A percentile compares a stretch with the other conserved stretches of the same genome.
These are phyloP conservation scores for Heliconius eleuchia DNA, from an alignment of 1,140 invertebrate genomes.

Conservation along the genomic window DNA sequence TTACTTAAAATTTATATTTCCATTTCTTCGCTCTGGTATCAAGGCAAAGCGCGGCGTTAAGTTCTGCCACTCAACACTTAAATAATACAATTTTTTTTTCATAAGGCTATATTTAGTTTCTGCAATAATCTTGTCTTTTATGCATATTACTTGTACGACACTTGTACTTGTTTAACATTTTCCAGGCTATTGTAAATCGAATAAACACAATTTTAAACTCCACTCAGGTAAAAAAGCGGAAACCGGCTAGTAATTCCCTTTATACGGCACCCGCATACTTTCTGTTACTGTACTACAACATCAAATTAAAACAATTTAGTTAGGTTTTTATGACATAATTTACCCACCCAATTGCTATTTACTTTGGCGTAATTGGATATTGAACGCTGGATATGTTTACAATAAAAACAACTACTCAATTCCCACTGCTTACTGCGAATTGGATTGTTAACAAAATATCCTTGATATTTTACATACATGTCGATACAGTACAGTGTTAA, in stretches of 20 bases:
- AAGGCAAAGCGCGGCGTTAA: too few species aligned
- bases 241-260: background rate
- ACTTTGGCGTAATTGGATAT: background rate
- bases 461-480: background rate
- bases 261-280: background rate
- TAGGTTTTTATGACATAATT: background rate
- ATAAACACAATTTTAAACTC: background rate
- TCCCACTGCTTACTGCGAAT: background rate
- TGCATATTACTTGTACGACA: too few species aligned
- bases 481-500: too few species aligned
- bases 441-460: background rate
- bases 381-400: background rate
- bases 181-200: too few species aligned
- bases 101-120: too few species aligned
- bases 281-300: background rate
- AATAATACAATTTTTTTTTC: too few species aligned
- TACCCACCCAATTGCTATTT: background rate
- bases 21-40: too few species aligned
- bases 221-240: too few species aligned
- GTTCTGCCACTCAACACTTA: too few species aligned
- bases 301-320: background rate
- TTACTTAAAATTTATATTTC: too few species aligned
- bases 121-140: too few species aligned
- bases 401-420: background rate
- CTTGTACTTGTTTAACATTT: too few species aligned